Evolutionary conservation across 2,888 invertebrate genomes (phyloP).

Genomic region (Cataglyphis albicans): DNA sequence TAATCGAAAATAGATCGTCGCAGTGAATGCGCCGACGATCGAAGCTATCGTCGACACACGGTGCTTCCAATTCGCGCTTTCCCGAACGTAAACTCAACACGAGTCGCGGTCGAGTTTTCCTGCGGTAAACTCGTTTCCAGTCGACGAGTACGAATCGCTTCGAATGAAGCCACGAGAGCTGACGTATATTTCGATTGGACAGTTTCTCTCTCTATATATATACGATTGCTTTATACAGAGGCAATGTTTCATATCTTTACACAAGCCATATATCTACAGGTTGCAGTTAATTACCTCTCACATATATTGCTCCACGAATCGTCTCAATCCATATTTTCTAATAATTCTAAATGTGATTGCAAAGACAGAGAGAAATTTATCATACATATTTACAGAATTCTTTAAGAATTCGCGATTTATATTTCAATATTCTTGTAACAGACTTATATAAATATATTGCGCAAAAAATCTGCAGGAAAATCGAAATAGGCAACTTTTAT

Average conservation of each 20-base stretch:
- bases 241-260: background rate
- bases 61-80: constrained; percentile 51
- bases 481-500: background rate
- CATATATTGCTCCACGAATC: background rate
- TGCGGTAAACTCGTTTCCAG: constrained; percentile 48
- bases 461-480: background rate
- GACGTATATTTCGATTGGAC: constrained; percentile 25
- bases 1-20: constrained; percentile 57
- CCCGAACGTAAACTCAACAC: constrained; percentile 36
- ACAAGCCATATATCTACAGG: background rate
- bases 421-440: background rate
- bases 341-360: background rate
- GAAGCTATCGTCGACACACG: constrained; percentile 42
- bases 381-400: background rate
- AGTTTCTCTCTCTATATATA: background rate
- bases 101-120: constrained; percentile 49
- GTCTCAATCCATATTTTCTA: background rate
- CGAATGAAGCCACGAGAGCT: constrained; percentile 15
- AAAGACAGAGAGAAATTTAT: background rate
- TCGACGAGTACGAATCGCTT: constrained; percentile 21
- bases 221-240: background rate
- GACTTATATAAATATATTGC: background rate
- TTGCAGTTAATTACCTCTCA: background rate
- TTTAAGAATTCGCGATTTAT: background rate
- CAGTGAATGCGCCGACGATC: constrained; percentile 40